Conservation (phyloP, 2,113 vertebrate genomes). For the Pollimyrus isidori region DNA sequence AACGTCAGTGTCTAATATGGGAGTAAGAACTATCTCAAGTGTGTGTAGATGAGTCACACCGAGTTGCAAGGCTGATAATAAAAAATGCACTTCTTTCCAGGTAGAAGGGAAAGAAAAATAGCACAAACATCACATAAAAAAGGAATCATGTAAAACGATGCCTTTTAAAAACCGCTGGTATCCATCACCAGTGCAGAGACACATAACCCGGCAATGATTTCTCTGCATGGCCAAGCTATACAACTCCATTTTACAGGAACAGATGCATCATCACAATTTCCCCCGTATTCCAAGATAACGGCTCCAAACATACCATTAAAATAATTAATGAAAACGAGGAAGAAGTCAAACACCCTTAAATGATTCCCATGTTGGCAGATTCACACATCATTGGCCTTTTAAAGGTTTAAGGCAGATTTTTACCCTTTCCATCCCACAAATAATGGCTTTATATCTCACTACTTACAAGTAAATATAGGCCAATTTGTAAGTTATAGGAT, state of each 20-base stretch:
- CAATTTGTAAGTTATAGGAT: not conserved
- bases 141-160: not conserved
- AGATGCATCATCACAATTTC: not conserved
- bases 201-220: not conserved
- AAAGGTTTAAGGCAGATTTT: not conserved
- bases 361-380: not conserved
- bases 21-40: constrained; percentile 27
- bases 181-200: not conserved
- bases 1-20: too few species aligned
- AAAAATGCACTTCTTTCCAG: too few species aligned
- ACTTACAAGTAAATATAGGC: not conserved
- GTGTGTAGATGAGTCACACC: constrained; percentile 40
- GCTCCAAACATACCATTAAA: not conserved
- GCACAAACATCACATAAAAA: not conserved
- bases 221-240: not conserved
- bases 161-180: not conserved
- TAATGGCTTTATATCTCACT: not conserved
- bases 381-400: not conserved
- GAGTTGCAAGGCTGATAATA: too few species aligned
- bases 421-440: not conserved
- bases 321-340: not conserved
- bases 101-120: not conserved
- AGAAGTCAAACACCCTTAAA: not conserved
- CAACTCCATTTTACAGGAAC: not conserved
- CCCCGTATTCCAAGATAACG: not conserved